Evolutionary conservation across 1,140 invertebrate genomes (phyloP), one percentile per base, ranked within the genome.

Genomic region (Brachionus manjavacas): DNA sequence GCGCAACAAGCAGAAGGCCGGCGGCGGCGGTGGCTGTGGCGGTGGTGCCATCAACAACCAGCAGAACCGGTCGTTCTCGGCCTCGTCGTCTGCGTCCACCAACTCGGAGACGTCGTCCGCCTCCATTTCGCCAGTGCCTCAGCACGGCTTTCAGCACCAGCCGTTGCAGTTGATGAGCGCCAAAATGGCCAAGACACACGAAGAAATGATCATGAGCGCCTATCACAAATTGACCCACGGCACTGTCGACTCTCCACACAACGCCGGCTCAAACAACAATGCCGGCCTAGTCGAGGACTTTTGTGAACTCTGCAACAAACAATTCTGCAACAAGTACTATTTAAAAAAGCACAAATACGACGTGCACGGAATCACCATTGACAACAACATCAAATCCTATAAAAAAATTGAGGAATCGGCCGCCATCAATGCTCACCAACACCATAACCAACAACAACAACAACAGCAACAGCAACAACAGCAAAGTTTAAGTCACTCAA

Each of bases 301-400:
- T 84, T 84, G 83, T 43, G 83, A 84, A 28, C 11, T 84, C 1
- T 84, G 83, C 60, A 66, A 84, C n/a, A 84, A 84, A 66, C 83
- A 84, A 55, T 84, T 84, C 52, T 84, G 83, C 41, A 84, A 84
- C 74, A 84, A 84, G 52, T 84, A 84, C 41, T 84, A 84, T 60
- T 41, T 84, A 3, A 74, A 55, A 64, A 84, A 84, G 39, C 83
- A 84, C 55, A 74, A 74, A 49, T 66, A 39, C 46, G 83, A 84
- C 74, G 83, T 84, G 8, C 83, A 84, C 64, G 83, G 83, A 25
- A 72, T 84, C 55, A 31, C 28, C 23, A 78, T 72, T 74, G 83
- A 84, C 1, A 74, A 55, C 25, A 83, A 83, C 46, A 83, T 83
- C 0, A 83, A 83, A 25, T 68, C 81, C 6, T 83, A 83, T 20